Conservation (phyloP, 2,888 invertebrate species). For the Baronia brevicornis region DNA sequence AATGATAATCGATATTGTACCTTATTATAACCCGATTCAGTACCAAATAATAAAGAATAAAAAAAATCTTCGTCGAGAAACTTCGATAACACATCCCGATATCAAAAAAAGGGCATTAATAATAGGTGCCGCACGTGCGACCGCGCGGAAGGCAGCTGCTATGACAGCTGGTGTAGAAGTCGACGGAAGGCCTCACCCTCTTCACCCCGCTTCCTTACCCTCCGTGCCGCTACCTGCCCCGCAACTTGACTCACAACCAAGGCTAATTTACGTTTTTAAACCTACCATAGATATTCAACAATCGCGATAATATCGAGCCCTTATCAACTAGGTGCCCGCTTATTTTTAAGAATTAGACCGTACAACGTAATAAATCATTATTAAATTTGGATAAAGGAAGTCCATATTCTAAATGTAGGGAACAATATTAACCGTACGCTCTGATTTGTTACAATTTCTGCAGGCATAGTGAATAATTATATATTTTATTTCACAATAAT, state of each 20-base stretch:
- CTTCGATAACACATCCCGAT: conserved; percentile 46
- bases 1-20: too few relatives aligned
- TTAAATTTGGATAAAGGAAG: conserved; percentile 14
- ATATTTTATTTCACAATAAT: too few relatives aligned
- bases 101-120: conserved; percentile 54
- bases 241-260: conserved; percentile 38
- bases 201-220: conserved; percentile 26
- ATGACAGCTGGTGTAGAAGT: conserved; percentile 64
- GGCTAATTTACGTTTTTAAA: conserved; percentile 24
- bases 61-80: conserved; percentile 27
- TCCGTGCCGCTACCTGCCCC: conserved; percentile 41
- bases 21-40: too few relatives aligned
- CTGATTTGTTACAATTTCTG: too few relatives aligned
- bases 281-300: conserved; percentile 26
- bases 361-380: conserved; percentile 23
- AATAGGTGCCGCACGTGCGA: conserved; percentile 71
- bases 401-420: too few relatives aligned
- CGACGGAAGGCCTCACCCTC: conserved; percentile 41
- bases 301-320: conserved; percentile 22
- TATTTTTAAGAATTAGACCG: conserved; percentile 25
- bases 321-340: conserved; percentile 24
- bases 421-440: too few relatives aligned
- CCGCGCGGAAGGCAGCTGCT: conserved; percentile 55
- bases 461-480: too few relatives aligned
- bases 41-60: conserved; percentile 3